These are phyloP conservation scores for Exocentrus adspersus DNA, from an alignment of 2,888 invertebrate genomes.

Conservation along the genomic window DNA sequence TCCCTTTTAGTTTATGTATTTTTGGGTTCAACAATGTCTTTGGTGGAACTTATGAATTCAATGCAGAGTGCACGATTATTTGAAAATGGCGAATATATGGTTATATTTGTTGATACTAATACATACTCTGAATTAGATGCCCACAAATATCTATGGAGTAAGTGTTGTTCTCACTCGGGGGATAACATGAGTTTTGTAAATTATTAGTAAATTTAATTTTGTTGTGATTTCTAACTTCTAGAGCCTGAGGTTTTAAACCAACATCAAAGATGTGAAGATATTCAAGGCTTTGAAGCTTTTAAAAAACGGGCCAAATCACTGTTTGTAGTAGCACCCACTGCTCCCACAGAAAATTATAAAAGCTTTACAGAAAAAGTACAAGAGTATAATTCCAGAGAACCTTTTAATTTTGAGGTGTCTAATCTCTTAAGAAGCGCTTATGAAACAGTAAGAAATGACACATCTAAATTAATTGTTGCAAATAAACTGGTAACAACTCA, in stretches of 20 bases:
- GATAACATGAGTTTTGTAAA: no score
- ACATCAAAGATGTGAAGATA: constrained; percentile 70
- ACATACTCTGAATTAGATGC: constrained; percentile 81
- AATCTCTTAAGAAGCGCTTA: constrained; percentile 29
- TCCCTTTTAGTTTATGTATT: constrained; percentile 89
- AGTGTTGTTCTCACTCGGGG: constrained; percentile 55
- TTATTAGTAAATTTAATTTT: constrained; percentile 17
- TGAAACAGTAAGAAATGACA: constrained; percentile 35
- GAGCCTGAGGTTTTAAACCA: constrained; percentile 69
- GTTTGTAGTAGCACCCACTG: constrained; percentile 88
- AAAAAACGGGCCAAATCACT: constrained; percentile 81
- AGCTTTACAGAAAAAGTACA: constrained; percentile 84
- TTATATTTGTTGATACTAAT: constrained; percentile 94
- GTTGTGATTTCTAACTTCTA: no score
- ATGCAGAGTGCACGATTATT: constrained; percentile 91
- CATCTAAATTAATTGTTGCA: neutral
- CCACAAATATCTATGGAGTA: constrained; percentile 80
- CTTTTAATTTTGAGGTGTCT: constrained; percentile 76
- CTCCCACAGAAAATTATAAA: constrained; percentile 78
- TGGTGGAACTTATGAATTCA: constrained; percentile 90
- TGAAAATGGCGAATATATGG: constrained; percentile 92
- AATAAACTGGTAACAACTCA: neutral
- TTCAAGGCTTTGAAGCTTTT: constrained; percentile 68
- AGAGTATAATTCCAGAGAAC: constrained; percentile 78
- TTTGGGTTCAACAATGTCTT: constrained; percentile 84